Conservation (phyloP, 37 sponge, comb jelly and placozoan genomes). For the Eunapius fragilis region DNA sequence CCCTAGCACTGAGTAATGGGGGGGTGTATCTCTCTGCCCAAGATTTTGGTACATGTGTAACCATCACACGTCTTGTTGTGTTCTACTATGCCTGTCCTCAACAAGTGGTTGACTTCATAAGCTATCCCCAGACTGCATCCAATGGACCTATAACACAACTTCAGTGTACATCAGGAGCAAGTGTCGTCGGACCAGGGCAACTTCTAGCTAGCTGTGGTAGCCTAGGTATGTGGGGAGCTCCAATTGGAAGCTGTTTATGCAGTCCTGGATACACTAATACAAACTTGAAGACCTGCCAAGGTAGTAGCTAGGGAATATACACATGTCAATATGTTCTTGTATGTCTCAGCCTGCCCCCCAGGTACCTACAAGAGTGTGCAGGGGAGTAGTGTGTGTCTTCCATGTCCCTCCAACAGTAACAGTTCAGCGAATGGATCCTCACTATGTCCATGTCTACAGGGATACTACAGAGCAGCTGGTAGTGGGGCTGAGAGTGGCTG, state of each 20-base stretch:
- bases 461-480: not conserved
- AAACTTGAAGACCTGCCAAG: not conserved
- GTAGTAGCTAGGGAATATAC: not conserved
- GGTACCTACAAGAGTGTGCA: too few relatives aligned
- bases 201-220: constrained; percentile 1
- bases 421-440: too few relatives aligned
- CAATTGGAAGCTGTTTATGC: constrained; percentile 4
- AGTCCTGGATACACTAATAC: constrained; percentile 31
- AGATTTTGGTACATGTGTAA: constrained; percentile 39
- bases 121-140: constrained; percentile 4
- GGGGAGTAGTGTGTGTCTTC: too few relatives aligned
- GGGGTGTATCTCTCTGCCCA: constrained; percentile 37
- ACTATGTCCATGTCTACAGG: not conserved
- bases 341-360: too few relatives aligned
- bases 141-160: not conserved
- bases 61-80: constrained; percentile 29
- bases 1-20: not conserved
- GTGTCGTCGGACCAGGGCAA: not conserved
- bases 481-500: too few relatives aligned
- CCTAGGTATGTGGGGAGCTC: constrained; percentile 1
- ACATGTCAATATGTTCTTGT: too few relatives aligned
- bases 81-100: constrained; percentile 55
- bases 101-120: not conserved
- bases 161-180: not conserved
- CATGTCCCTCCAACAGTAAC: constrained; percentile 4